A percentile compares a stretch with the other conserved stretches of the same genome.
phyloP scores from a whole-genome alignment of 2,888 invertebrate species.

The Mimas tiliae region DNA sequence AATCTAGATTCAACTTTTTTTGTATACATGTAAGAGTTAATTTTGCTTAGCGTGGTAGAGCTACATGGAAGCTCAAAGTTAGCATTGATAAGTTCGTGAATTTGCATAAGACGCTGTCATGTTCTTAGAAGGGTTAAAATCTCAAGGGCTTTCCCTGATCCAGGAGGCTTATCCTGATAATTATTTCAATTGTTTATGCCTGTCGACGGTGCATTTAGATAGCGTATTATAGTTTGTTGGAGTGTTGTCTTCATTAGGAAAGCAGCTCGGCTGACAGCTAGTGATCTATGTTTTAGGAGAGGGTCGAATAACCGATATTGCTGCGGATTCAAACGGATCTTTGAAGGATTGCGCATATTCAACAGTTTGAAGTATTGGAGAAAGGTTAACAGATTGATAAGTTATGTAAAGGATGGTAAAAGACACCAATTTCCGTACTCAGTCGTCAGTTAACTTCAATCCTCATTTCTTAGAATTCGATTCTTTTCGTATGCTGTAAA shows the following conservation, averaged over 20 bases:
- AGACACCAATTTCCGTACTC: no score
- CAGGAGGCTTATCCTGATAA: constrained; percentile 82
- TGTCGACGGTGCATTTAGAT: constrained; percentile 84
- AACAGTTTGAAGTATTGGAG: background rate
- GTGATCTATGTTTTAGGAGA: constrained; percentile 67
- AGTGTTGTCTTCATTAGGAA: constrained; percentile 76
- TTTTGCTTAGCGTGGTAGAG: constrained; percentile 30
- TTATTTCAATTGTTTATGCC: constrained; percentile 85
- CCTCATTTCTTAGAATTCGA: no score
- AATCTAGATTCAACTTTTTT: constrained; percentile 39
- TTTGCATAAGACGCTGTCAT: constrained; percentile 84
- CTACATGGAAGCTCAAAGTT: constrained; percentile 41
- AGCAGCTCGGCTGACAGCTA: constrained; percentile 61
- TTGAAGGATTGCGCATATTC: background rate
- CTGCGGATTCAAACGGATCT: constrained; percentile 45
- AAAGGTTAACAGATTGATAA: background rate
- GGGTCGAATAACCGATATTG: constrained; percentile 36
- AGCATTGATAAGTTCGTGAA: constrained; percentile 67
- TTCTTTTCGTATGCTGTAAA: no score
- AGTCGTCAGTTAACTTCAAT: no score
- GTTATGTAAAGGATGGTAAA: background rate
- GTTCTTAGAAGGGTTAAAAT: constrained; percentile 79
- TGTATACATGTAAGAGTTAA: background rate
- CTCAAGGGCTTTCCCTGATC: constrained; percentile 80
- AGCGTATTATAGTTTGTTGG: constrained; percentile 82